phyloP scores from a whole-genome alignment of 2,113 vertebrate genomes.

The Ancistrus triradiatus region DNA sequence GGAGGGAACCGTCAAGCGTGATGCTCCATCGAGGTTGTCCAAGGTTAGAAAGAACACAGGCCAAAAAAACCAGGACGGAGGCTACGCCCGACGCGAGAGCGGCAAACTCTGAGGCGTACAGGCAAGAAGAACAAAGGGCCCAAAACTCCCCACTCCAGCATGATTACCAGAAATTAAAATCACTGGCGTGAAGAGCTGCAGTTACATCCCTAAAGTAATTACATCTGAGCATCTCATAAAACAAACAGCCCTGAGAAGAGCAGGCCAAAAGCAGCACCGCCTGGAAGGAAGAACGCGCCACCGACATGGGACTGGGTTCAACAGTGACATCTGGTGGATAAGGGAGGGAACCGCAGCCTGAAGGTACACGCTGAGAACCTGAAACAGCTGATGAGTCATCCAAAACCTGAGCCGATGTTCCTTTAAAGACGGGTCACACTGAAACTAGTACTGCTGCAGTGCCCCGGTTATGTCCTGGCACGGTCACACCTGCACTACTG shows the following conservation, averaged over 20 bases:
- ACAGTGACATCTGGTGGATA: no score
- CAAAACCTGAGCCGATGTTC: no score
- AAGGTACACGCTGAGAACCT: not conserved
- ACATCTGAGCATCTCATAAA: slow-evolving; percentile 9
- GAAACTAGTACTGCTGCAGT: no score
- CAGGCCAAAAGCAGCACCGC: not conserved
- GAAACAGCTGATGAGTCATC: not conserved
- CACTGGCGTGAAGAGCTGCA: not conserved
- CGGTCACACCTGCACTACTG: no score
- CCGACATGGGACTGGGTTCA: no score
- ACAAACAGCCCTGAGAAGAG: not conserved
- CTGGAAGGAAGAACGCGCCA: no score
- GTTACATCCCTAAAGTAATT: slow-evolving; percentile 14
- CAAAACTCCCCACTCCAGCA: slow-evolving; percentile 1
- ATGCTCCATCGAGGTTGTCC: slow-evolving; percentile 17
- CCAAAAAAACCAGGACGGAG: not conserved
- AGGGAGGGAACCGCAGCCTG: not conserved
- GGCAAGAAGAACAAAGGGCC: not conserved
- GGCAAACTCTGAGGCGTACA: not conserved
- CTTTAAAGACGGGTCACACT: no score
- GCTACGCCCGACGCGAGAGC: not conserved
- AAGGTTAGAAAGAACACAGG: slow-evolving; percentile 1
- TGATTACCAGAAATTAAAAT: slow-evolving; percentile 1
- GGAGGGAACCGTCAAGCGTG: slow-evolving; percentile 13
- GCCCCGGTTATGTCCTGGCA: no score